Conservation (phyloP, 2,113 vertebrate genomes). For the Crotalus tigris region DNA sequence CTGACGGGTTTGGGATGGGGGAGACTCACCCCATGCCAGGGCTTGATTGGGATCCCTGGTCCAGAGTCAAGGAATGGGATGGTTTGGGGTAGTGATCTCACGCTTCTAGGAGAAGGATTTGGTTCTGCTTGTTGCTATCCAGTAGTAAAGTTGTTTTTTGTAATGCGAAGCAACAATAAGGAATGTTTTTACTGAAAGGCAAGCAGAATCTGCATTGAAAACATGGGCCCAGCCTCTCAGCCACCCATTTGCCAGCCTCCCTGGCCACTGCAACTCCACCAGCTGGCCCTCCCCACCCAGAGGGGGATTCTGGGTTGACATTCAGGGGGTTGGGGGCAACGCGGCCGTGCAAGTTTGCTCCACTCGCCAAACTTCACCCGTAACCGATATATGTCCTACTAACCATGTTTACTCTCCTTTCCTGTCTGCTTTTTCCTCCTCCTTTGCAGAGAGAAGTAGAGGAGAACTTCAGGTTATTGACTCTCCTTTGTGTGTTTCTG, state of each 20-base stretch:
- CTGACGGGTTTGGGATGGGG: fast-evolving
- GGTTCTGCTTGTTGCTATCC: no score
- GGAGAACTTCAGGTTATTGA: slow-evolving; percentile 86
- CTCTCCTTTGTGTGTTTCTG: slow-evolving; percentile 55
- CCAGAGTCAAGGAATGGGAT: no score
- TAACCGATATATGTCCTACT: slow-evolving; percentile 53
- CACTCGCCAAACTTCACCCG: not conserved
- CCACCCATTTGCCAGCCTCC: no score
- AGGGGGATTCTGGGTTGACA: not conserved
- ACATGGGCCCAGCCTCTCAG: not conserved
- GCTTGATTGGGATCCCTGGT: not conserved
- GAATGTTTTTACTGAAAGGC: no score
- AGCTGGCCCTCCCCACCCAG: not conserved
- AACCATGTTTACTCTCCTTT: slow-evolving; percentile 56
- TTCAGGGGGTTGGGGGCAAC: not conserved
- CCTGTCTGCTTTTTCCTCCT: slow-evolving; percentile 42
- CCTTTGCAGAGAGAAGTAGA: slow-evolving; percentile 82
- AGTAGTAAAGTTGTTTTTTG: no score
- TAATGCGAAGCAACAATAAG: not conserved
- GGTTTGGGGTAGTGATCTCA: not conserved
- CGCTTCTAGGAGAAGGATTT: not conserved
- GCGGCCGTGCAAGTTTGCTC: slow-evolving; percentile 1
- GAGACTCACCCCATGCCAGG: not conserved
- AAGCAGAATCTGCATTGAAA: no score
- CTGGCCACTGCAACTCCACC: not conserved